Conservation (phyloP, 2,888 invertebrate species). For the Drosophila colorata region DNA sequence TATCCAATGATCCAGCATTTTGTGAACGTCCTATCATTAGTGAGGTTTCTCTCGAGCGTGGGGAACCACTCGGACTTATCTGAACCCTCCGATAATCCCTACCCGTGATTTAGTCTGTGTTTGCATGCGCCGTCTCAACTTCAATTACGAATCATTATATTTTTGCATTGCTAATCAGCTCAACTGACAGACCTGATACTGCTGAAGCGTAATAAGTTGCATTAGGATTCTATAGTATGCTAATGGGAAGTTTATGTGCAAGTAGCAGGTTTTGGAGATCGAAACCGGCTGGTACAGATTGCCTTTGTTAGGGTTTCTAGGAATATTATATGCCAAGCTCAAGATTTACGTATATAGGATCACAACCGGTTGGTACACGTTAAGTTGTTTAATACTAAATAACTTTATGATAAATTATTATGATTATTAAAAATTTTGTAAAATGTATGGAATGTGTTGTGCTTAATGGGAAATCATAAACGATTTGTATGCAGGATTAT, state of each 20-base stretch:
- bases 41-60: not conserved
- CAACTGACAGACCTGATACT: not conserved
- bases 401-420: not conserved
- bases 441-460: not conserved
- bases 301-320: not conserved
- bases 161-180: slow-evolving; percentile 35
- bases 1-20: slow-evolving; percentile 7
- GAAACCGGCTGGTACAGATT: slow-evolving; percentile 19
- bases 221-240: slow-evolving; percentile 3
- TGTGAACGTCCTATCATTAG: slow-evolving; percentile 36
- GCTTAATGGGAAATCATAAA: no score
- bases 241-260: slow-evolving; percentile 16
- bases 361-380: no score
- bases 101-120: slow-evolving; percentile 1
- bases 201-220: slow-evolving; percentile 2
- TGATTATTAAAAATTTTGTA: not conserved
- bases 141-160: slow-evolving; percentile 12
- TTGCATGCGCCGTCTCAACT: slow-evolving; percentile 8
- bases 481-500: not conserved
- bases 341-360: no score
- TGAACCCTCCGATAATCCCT: slow-evolving; percentile 5
- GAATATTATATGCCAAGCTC: no score
- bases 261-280: slow-evolving; percentile 2
- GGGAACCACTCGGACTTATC: slow-evolving; percentile 11
- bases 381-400: not conserved